A percentile compares a stretch with the other conserved stretches of the same genome.
These are phyloP conservation scores for Solenopsis fugax DNA, from an alignment of 1,140 invertebrate genomes.

Conservation along the genomic window DNA sequence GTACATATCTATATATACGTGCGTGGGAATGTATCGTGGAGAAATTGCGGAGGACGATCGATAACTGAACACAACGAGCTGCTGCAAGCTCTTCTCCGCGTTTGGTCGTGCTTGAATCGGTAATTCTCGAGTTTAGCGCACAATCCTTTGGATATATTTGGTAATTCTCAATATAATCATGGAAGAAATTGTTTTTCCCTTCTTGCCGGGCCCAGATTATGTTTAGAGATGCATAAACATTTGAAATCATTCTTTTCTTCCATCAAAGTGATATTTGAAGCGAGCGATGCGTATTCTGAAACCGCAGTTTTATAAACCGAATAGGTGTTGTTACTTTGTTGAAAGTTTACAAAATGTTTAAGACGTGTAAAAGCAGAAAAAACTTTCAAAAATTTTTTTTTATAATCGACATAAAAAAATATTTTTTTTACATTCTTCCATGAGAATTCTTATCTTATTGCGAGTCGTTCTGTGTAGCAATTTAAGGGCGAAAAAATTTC, in stretches of 20 bases:
- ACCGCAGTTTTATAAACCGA: background rate
- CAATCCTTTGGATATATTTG: slow-evolving; percentile 34
- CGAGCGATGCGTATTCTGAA: background rate
- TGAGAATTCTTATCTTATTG: slow-evolving; percentile 29
- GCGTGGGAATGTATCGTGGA: slow-evolving; percentile 48
- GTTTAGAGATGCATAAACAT: slow-evolving; percentile 16
- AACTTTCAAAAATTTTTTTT: background rate
- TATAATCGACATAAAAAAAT: slow-evolving; percentile 1
- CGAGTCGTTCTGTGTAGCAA: background rate
- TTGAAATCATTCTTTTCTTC: background rate
- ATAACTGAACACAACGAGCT: slow-evolving; percentile 68
- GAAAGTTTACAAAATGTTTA: background rate
- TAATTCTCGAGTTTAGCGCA: slow-evolving; percentile 20
- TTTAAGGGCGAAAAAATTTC: slow-evolving; percentile 20
- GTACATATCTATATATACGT: background rate
- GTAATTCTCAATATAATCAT: slow-evolving; percentile 2
- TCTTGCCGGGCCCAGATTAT: background rate
- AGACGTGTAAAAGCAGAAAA: background rate
- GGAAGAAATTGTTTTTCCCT: background rate
- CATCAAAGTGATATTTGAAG: background rate
- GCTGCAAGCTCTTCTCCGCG: slow-evolving; percentile 25
- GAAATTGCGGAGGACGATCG: slow-evolving; percentile 69
- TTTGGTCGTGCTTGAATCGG: slow-evolving; percentile 8
- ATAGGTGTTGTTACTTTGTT: background rate
- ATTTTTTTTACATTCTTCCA: background rate